A percentile compares a stretch with the other conserved stretches of the same genome.
Conservation (phyloP, 2,888 invertebrate species). For the Drosophila mulleri region DNA sequence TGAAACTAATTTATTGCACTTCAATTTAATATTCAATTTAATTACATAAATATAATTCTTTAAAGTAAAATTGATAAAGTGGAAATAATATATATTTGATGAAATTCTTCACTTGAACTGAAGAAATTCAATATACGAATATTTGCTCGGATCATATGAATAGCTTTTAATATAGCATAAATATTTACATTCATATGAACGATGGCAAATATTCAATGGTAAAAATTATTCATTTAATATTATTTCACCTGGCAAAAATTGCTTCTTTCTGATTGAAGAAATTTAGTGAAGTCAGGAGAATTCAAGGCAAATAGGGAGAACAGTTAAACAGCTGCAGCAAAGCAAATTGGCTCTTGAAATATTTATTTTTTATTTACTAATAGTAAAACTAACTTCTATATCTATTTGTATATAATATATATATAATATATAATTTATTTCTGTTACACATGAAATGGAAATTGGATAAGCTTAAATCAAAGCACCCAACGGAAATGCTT, state of each 20-base stretch:
- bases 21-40: no score
- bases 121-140: neutral
- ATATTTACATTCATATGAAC: neutral
- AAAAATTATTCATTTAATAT: neutral
- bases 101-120: neutral
- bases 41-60: no score
- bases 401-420: no score
- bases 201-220: neutral
- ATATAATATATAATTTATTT: neutral
- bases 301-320: neutral
- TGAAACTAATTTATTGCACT: no score
- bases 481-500: conserved; percentile 6
- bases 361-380: neutral
- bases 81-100: neutral
- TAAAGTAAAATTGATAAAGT: no score
- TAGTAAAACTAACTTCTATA: neutral
- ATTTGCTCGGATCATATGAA: neutral
- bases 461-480: conserved; percentile 25
- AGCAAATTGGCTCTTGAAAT: neutral
- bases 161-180: neutral
- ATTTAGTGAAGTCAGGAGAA: neutral
- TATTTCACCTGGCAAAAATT: no score
- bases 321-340: neutral
- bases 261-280: neutral
- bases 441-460: neutral